phyloP scores from a whole-genome alignment of 2,797 vertebrate species.

The Antrozous pallidus region DNA sequence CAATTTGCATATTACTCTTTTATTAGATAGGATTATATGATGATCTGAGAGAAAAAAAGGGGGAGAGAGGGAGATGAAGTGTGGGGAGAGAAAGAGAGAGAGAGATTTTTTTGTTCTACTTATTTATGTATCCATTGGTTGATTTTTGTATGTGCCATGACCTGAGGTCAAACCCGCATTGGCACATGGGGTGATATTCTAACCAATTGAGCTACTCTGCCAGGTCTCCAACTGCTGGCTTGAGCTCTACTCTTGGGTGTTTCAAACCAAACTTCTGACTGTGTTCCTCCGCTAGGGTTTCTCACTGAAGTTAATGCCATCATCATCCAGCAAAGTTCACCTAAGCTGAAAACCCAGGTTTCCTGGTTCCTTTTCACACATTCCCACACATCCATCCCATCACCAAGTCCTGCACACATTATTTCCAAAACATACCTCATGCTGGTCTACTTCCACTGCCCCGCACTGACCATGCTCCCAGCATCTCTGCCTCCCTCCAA shows the following conservation, averaged over 20 bases:
- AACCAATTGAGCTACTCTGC: neutral
- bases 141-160: neutral
- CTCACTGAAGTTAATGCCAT: neutral
- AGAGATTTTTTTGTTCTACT: neutral
- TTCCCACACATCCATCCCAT: neutral
- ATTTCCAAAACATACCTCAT: neutral
- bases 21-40: no score
- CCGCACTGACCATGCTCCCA: rapidly evolving
- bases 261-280: neutral
- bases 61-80: neutral
- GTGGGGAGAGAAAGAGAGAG: no score
- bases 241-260: neutral
- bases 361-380: neutral
- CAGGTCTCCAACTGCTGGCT: neutral
- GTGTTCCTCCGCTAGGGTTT: neutral
- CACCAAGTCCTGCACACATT: neutral
- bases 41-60: neutral
- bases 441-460: neutral
- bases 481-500: neutral
- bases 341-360: neutral
- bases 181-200: neutral
- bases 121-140: neutral
- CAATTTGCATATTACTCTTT: no score
- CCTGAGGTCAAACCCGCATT: neutral
- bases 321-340: neutral